Base-by-base conservation (phyloP, 2,113 vertebrate species). In the Mellivora capensis region DNA sequence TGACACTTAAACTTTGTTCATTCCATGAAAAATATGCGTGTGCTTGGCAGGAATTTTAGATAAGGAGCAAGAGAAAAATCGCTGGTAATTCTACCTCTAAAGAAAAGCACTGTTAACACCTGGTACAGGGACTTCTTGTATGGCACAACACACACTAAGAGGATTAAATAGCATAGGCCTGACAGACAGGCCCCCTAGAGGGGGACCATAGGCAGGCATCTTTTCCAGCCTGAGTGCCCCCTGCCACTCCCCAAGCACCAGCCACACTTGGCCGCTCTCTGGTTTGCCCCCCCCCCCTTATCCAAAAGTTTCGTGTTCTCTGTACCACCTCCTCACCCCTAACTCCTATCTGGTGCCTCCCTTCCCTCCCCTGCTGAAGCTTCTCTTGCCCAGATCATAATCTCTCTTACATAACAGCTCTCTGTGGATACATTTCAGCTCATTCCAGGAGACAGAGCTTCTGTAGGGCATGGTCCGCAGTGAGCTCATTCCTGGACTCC, bases 11-110 rank as follows among this genome's bases (percentile, higher is more conserved):
- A 54, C 52, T 86, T 80, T 39, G 76, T 67, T 80, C 67, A 87
- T 42, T 72, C 44, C 71, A 87, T 42, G 54, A 80, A 95, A 94
- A 90, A 92, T 1, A 25, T 47, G 47, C 34, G 18, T 12, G 4
- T 61, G 31, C 15, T 2, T 81, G 79, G 88, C 54, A 83, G 81
- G 81, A 94, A 87, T 88, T 90, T 95, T 82, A 88, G 76, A 59
- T 29, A 89, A 95, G 67, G 83, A 76, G 23, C 90, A 94, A 57
- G 49, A 86, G 37, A 95, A 96, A 94, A 81, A 47, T 54, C 21
- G 25, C 54, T 87, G 57, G 61, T 34, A 90, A 95, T 61, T 86
- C 81, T 37, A 25, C 76, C 76, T 62, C 27, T 31, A 83, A 29
- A 21, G 4, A 81, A 64, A 96, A 96, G 67, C 23, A 62, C 11